Evolutionary conservation across 2,888 invertebrate genomes (phyloP).

Genomic region (Aphodius sticticus): DNA sequence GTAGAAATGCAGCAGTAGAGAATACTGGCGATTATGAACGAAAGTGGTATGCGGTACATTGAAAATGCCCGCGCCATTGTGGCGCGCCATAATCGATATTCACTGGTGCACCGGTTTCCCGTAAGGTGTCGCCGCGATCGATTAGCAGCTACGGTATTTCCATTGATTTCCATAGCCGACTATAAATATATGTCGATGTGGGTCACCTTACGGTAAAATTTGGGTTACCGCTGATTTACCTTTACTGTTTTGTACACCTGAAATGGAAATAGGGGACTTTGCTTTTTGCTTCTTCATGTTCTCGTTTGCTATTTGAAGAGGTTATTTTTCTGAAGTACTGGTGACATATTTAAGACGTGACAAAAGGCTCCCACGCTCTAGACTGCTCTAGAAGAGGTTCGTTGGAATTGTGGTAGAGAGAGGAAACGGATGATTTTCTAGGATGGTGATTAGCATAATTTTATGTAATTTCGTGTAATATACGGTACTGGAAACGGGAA

Average conservation of each 20-base stretch:
- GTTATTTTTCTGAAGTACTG: background rate
- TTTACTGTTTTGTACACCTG: conserved; percentile 38
- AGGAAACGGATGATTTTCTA: background rate
- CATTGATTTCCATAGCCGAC: conserved; percentile 14
- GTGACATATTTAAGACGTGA: background rate
- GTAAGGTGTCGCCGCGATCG: background rate
- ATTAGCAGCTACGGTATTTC: conserved; percentile 14
- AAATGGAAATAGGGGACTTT: conserved; percentile 11
- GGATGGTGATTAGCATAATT: background rate
- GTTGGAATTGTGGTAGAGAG: background rate
- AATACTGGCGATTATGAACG: conserved; percentile 18
- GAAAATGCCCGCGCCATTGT: conserved; percentile 17
- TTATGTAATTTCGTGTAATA: background rate
- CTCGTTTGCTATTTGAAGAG: background rate
- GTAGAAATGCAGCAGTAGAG: conserved; percentile 8
- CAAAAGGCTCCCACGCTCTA: background rate
- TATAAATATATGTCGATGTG: conserved; percentile 29
- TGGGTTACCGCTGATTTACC: conserved; percentile 37
- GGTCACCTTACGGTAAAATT: conserved; percentile 44
- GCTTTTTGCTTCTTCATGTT: conserved; percentile 11
- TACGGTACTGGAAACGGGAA: conserved; percentile 23
- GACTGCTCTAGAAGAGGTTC: background rate
- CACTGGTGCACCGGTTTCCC: background rate
- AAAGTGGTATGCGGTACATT: conserved; percentile 18
- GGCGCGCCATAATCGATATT: conserved; percentile 5